phyloP scores from a whole-genome alignment of 2,888 invertebrate species.

The Eugnorisma glareosa region DNA sequence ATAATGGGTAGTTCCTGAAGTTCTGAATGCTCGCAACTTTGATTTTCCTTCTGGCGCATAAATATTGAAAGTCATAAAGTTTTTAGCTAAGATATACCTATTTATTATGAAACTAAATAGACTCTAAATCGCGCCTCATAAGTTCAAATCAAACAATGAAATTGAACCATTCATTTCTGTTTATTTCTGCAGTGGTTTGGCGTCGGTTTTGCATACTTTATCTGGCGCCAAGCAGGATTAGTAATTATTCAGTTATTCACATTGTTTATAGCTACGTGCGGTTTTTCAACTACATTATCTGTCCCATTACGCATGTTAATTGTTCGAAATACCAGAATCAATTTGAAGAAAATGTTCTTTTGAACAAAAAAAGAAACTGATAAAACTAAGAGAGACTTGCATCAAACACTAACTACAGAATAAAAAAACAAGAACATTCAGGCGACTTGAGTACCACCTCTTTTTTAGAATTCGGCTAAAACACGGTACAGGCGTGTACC shows the following conservation, averaged over 20 bases:
- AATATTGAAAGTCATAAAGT: background rate
- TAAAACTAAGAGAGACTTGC: background rate
- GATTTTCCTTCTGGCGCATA: background rate
- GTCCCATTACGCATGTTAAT: constrained; percentile 14
- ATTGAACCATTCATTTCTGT: constrained; percentile 36
- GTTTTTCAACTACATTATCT: constrained; percentile 19
- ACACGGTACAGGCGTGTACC: too few relatives aligned
- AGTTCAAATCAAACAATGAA: constrained; percentile 27
- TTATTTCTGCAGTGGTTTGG: constrained; percentile 29
- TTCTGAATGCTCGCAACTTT: too few relatives aligned
- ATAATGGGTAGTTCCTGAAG: background rate
- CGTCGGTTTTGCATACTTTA: constrained; percentile 42
- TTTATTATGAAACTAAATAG: background rate
- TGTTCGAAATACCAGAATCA: constrained; percentile 10
- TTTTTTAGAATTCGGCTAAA: background rate
- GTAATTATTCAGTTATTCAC: constrained; percentile 31
- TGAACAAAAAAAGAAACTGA: background rate
- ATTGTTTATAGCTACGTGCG: constrained; percentile 7
- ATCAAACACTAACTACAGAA: background rate
- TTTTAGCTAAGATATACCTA: background rate
- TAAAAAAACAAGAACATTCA: background rate
- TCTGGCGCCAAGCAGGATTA: constrained; percentile 53
- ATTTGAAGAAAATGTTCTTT: constrained; percentile 10
- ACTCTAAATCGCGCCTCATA: background rate
- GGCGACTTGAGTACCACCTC: background rate